Conservation (phyloP, 2,113 vertebrate genomes). For the Sander vitreus region DNA sequence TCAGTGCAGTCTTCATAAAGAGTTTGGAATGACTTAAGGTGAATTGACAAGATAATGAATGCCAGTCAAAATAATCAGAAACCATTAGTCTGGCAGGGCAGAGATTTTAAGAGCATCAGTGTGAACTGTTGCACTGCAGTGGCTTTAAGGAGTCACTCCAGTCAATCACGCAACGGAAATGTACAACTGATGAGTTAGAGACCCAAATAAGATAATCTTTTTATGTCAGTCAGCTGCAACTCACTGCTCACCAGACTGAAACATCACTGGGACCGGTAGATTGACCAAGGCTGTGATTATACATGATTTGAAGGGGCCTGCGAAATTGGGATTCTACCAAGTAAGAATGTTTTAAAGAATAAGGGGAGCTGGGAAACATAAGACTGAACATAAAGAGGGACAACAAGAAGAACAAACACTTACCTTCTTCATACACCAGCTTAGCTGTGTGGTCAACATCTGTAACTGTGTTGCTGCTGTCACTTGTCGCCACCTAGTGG, state of each 20-base stretch:
- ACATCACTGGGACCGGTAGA: neutral
- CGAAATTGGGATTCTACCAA: neutral
- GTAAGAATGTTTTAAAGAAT: neutral
- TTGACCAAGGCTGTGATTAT: neutral
- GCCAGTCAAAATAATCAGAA: constrained; percentile 30
- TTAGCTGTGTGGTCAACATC: constrained; percentile 90
- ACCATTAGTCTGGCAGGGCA: neutral
- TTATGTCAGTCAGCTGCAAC: neutral
- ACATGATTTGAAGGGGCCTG: neutral
- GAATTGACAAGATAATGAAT: constrained; percentile 30
- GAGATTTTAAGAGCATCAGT: neutral
- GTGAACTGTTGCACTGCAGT: constrained; percentile 22
- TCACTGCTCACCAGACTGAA: neutral
- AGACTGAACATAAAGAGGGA: constrained; percentile 9
- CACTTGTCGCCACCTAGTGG: constrained; percentile 89
- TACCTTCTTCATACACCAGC: constrained; percentile 97
- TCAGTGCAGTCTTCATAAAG: neutral
- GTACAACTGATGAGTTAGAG: neutral
- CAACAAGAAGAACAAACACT: constrained; percentile 54
- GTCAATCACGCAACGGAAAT: neutral
- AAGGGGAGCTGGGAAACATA: neutral
- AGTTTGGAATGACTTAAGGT: constrained; percentile 1
- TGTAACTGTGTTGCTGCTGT: constrained; percentile 71
- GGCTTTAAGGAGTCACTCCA: neutral
- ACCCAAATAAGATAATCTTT: neutral